Base-by-base conservation (phyloP, 2,888 invertebrate genomes). In the Sepiola atlantica region DNA sequence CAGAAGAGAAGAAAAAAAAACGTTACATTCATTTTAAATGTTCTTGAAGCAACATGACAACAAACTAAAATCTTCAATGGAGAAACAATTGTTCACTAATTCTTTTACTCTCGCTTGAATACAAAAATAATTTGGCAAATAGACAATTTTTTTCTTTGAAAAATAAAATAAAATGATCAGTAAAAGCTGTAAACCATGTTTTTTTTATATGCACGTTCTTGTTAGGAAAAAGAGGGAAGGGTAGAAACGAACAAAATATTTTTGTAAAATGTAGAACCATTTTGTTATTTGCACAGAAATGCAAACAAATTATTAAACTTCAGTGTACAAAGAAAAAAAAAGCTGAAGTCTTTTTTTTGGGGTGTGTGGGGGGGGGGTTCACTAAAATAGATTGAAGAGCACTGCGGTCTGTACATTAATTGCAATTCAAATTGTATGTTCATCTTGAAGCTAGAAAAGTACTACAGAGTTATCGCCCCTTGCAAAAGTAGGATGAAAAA, bases 61-160 rank as follows among this genome's bases (percentile, higher is more conserved):
- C 77, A 77, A 18, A 16, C 77, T n/a, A 77, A 45, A 77, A 77
- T 77, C n/a, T n/a, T 77, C n/a, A 77, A 32, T n/a, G n/a, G n/a
- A 77, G n/a, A 77, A 77, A 77, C 16, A 77, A 77, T 77, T 77
- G 12, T n/a, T n/a, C n/a, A 14, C 77, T 77, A 77, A 32, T 77
- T n/a, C 16, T 77, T 77, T 77, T 77, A n/a, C 32, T n/a, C 77
- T n/a, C 77, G 32, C 16, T n/a, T 77, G 77, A 77, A 77, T 77
- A 77, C 77, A 77, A 77, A 77, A 77, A 77, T 77, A 77, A 77
- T 77, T 77, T n/a, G 77, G n/a, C 32, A 77, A 77, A 77, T 77
- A 77, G 77, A 45, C 45, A 45, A 4, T 45, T 45, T 45, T 45
- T 77, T n/a, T n/a, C n/a, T n/a, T 77, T 77, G 4, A 77, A 77